These are phyloP conservation scores for Drosophila rhopaloa DNA, from an alignment of 1,140 invertebrate species.

Conservation along the genomic window DNA sequence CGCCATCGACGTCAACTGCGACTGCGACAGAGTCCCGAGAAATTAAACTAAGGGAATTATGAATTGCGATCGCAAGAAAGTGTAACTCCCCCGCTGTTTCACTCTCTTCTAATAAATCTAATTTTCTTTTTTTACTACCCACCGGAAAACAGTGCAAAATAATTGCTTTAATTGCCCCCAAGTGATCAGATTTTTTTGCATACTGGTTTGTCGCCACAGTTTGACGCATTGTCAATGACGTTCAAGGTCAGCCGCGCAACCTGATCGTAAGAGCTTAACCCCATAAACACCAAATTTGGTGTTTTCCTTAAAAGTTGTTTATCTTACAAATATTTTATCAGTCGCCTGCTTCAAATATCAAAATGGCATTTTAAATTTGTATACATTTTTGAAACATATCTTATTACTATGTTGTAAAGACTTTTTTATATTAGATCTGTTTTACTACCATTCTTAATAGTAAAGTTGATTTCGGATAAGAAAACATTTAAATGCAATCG, in stretches of 20 bases:
- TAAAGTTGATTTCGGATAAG: too few species aligned
- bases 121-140: conserved; percentile 4
- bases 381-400: too few species aligned
- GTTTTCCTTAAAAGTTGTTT: too few species aligned
- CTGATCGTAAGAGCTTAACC: conserved; percentile 32
- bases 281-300: neutral
- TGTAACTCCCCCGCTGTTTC: conserved; percentile 4
- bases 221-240: conserved; percentile 63
- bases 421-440: too few species aligned
- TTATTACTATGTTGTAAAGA: too few species aligned
- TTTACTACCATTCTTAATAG: too few species aligned
- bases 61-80: neutral
- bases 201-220: conserved; percentile 36
- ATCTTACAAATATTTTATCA: neutral
- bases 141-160: conserved; percentile 29
- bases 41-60: conserved; percentile 18
- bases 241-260: conserved; percentile 53
- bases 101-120: conserved; percentile 15
- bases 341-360: too few species aligned
- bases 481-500: too few species aligned
- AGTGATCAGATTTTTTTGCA: conserved; percentile 46
- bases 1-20: conserved; percentile 4
- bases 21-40: conserved; percentile 4
- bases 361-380: too few species aligned
- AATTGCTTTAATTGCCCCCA: conserved; percentile 40